Conservation (phyloP, 2,113 vertebrate species). For the Phaetusa simplex region DNA sequence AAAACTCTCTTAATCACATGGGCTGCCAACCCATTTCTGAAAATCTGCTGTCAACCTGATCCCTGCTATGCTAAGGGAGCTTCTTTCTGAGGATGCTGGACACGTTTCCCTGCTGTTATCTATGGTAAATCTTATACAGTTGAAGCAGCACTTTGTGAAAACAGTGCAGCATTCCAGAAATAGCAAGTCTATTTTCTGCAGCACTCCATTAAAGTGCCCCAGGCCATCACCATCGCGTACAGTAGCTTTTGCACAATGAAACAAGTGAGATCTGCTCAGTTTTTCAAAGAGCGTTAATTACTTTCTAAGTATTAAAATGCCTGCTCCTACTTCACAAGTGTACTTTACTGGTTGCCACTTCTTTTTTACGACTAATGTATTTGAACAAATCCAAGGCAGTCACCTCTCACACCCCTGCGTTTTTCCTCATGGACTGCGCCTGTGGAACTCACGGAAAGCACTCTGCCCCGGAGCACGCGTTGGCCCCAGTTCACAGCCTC, state of each 20-base stretch:
- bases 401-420: background rate
- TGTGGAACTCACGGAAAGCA: background rate
- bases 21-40: slow-evolving; percentile 35
- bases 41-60: slow-evolving; percentile 43
- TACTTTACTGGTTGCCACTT: background rate
- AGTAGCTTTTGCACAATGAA: background rate
- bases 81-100: slow-evolving; percentile 18
- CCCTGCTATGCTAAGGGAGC: slow-evolving; percentile 30
- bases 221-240: background rate
- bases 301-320: background rate
- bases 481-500: background rate
- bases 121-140: slow-evolving; percentile 31
- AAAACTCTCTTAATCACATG: slow-evolving; percentile 16
- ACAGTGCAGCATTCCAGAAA: slow-evolving; percentile 41
- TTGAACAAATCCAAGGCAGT: background rate
- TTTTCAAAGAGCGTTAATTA: background rate
- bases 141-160: slow-evolving; percentile 36
- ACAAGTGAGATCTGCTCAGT: background rate
- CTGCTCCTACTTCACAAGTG: background rate
- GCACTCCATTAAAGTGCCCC: background rate
- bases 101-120: slow-evolving; percentile 43
- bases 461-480: background rate
- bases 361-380: background rate
- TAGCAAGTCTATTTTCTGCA: slow-evolving; percentile 44
- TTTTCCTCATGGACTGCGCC: background rate